Base-by-base conservation (phyloP, 2,113 vertebrate genomes). In the Mirounga angustirostris region DNA sequence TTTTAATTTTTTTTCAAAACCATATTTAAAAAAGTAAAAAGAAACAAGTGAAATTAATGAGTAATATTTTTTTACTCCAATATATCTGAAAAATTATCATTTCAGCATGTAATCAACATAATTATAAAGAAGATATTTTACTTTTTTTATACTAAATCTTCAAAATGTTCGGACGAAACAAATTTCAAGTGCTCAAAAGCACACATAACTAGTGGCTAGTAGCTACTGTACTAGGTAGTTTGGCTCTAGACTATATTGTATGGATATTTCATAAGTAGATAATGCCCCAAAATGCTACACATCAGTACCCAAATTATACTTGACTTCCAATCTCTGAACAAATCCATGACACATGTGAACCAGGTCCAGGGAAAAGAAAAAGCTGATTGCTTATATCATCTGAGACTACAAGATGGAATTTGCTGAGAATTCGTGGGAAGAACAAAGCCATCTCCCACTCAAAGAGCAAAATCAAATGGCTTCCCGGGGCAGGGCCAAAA, bases 91-190 rank as follows among this genome's bases (percentile, higher is more conserved):
- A 95, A 65, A 85, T 33, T 92, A 33, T 52, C 52, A 83, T 61
- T 87, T 79, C 9, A 79, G 33, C 56, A 94, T 43, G 7, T 54
- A 89, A 80, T 65, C 69, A 96, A 91, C 36, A 81, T 43, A 65
- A 76, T 30, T 73, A 73, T 28, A 88, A 69, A 65, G 67, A 90
- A 89, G 74, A 58, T 15, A 92, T 33, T 81, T 82, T 56, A 67
- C 21, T 56, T 63, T 97, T 46, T 89, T 74, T n/a, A 43, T n/a
- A 84, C 11, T 69, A 91, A 80, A 73, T 85, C 69, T 91, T 79
- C 58, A 43, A 92, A 94, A 79, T 67, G 18, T 63, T 89, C 69
- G 15, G 18, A 89, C 54, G 74, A 94, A 40, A 89, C 52, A 85
- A 46, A 85, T 91, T 88, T n/a, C 50, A 46, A 84, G 67, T 86